phyloP scores from a whole-genome alignment of 2,888 invertebrate genomes.

The Smittia sp. region DNA sequence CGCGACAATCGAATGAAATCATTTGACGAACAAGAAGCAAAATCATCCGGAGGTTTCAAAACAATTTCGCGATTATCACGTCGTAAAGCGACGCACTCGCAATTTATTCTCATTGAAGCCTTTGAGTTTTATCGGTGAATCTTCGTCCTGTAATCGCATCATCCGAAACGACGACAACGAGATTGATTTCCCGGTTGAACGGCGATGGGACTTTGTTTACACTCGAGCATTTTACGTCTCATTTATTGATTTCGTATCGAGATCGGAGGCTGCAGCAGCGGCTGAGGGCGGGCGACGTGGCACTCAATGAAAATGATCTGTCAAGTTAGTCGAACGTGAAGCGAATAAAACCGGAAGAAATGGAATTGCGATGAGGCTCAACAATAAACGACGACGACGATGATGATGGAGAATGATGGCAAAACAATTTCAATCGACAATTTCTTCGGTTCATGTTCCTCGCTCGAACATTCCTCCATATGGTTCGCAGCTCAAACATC shows the following conservation, averaged over 20 bases:
- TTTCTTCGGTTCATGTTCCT: neutral
- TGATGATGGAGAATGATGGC: neutral
- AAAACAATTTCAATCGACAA: neutral
- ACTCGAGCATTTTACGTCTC: neutral
- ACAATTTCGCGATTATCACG: too few species aligned
- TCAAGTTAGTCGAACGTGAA: conserved; percentile 11
- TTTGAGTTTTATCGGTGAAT: neutral
- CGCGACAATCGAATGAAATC: too few species aligned
- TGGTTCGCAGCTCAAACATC: neutral
- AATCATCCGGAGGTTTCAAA: too few species aligned
- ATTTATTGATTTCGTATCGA: neutral
- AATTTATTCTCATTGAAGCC: too few species aligned
- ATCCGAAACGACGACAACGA: neutral
- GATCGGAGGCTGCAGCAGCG: neutral
- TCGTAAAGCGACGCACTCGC: too few species aligned
- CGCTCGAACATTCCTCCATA: neutral
- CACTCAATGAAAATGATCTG: conserved; percentile 10
- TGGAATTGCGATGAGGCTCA: neutral
- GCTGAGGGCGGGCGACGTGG: neutral
- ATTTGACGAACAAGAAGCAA: too few species aligned
- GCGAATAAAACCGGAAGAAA: neutral
- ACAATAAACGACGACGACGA: neutral
- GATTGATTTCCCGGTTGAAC: neutral
- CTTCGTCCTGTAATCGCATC: neutral
- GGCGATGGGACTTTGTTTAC: neutral